Conservation (phyloP, 2,888 invertebrate species). For the Uropetala carovei region DNA sequence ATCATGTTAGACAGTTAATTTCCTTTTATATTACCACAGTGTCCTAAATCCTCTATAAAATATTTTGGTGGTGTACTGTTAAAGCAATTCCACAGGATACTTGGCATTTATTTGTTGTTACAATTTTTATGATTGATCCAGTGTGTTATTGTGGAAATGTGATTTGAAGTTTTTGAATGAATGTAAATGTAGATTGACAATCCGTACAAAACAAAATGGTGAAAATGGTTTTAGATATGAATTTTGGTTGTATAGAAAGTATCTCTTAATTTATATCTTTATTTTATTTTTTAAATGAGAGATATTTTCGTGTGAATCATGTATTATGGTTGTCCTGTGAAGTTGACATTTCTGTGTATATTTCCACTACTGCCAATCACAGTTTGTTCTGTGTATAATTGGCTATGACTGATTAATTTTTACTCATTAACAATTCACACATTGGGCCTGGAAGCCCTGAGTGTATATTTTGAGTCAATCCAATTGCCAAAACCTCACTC, state of each 20-base stretch:
- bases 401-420: constrained; percentile 62
- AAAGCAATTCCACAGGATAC: constrained; percentile 50
- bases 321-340: constrained; percentile 62
- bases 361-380: constrained; percentile 59
- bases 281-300: constrained; percentile 59
- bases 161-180: constrained; percentile 51
- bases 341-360: constrained; percentile 61
- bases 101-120: constrained; percentile 62
- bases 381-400: constrained; percentile 59
- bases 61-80: constrained; percentile 61
- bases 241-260: constrained; percentile 56
- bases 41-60: constrained; percentile 10
- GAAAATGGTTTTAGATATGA: constrained; percentile 36
- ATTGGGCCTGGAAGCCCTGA: constrained; percentile 54
- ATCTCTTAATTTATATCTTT: constrained; percentile 58
- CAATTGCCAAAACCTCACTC: constrained; percentile 57
- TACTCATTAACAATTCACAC: constrained; percentile 57
- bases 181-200: constrained; percentile 36
- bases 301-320: constrained; percentile 60
- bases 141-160: constrained; percentile 49
- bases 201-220: constrained; percentile 40
- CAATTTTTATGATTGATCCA: constrained; percentile 55
- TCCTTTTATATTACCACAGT: constrained; percentile 48
- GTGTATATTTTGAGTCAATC: constrained; percentile 63
- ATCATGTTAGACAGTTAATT: constrained; percentile 55